These are phyloP conservation scores for Samia ricini DNA, from an alignment of 1,140 invertebrate species.

Conservation along the genomic window DNA sequence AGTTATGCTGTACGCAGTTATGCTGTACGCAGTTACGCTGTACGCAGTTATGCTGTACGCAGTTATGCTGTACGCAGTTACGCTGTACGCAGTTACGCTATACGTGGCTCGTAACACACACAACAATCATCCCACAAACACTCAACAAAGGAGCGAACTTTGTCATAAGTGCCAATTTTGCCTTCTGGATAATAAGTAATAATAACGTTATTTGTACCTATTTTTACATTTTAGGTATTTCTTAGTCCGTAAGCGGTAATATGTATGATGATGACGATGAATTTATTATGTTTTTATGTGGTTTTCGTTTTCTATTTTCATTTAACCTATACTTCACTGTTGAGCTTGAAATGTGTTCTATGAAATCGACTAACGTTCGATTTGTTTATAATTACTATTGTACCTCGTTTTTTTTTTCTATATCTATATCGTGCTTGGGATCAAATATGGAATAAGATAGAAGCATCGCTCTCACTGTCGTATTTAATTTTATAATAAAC, in stretches of 20 bases:
- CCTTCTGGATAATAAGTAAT: conserved; percentile 75
- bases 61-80: too few species aligned
- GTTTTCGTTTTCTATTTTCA: conserved; percentile 14
- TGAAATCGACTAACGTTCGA: conserved; percentile 18
- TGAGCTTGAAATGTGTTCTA: conserved; percentile 35
- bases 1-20: background rate
- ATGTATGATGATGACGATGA: conserved; percentile 56
- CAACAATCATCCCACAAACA: background rate
- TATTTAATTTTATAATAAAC: conserved; percentile 4
- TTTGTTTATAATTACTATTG: conserved; percentile 5
- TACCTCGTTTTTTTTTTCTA: conserved; percentile 1
- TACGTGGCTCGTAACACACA: too few species aligned
- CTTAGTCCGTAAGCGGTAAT: conserved; percentile 68
- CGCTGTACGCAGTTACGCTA: too few species aligned
- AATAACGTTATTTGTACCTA: conserved; percentile 74
- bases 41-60: background rate
- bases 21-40: background rate
- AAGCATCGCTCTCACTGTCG: conserved; percentile 21
- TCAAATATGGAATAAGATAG: conserved; percentile 67
- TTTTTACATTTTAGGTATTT: conserved; percentile 72
- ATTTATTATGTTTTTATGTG: conserved; percentile 42
- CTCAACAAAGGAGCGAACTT: conserved; percentile 50
- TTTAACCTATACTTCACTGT: conserved; percentile 32
- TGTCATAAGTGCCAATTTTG: conserved; percentile 78
- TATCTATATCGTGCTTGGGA: conserved; percentile 71